Percentiles rank a stretch among this genome's conserved stretches.
These are phyloP conservation scores for Threskiornis aethiopicus DNA, from an alignment of 2,797 vertebrate genomes.

Conservation along the genomic window DNA sequence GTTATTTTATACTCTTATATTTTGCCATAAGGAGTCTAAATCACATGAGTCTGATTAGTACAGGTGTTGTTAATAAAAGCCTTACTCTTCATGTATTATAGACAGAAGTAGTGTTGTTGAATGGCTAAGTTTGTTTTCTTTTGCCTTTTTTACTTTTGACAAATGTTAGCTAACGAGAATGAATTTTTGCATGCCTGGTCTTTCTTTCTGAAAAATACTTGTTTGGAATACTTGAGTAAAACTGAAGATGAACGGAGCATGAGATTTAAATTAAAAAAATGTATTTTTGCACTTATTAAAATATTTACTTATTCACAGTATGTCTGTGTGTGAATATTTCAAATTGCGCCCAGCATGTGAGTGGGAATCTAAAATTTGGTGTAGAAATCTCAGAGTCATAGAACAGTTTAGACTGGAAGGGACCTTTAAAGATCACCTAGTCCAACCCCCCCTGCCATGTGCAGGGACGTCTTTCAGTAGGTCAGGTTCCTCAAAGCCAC, in stretches of 20 bases:
- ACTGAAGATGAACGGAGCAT: background rate
- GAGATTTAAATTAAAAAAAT: background rate
- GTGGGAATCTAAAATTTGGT: background rate
- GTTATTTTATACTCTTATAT: background rate
- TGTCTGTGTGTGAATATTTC: background rate
- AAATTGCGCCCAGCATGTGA: background rate
- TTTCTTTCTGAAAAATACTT: background rate
- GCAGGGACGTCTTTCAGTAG: background rate
- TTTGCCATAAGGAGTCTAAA: background rate
- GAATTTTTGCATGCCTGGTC: background rate
- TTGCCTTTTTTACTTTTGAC: background rate
- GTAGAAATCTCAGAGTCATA: background rate
- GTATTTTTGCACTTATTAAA: background rate
- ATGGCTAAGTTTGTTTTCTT: background rate
- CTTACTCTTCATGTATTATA: background rate
- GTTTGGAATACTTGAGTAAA: background rate
- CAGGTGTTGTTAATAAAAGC: background rate
- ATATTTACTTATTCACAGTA: background rate
- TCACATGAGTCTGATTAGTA: background rate
- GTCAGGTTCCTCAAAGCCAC: background rate
- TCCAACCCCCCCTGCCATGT: rapidly evolving
- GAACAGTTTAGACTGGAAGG: background rate
- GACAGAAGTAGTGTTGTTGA: background rate
- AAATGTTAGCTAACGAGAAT: background rate
- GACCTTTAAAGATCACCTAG: background rate